Evolutionary conservation across 2,888 invertebrate genomes (phyloP), one percentile per base, ranked within the genome.

Genomic region (Polyommatus icarus): DNA sequence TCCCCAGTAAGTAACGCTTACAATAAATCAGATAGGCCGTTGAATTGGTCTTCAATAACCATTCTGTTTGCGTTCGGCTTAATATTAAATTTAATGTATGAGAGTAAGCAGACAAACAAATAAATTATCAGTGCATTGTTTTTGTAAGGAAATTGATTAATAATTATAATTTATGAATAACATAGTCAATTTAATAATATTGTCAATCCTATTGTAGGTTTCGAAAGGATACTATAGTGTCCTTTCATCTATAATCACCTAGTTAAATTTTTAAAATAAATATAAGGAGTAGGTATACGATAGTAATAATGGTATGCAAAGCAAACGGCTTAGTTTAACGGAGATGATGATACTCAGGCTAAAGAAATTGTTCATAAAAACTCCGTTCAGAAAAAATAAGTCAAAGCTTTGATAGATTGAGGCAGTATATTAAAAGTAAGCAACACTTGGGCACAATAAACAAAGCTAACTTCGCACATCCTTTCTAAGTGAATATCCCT

Each of bases 1-100:
- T 79, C 81, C 76, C 81, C 80, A 78, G 78, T 82, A 81, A 80
- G 82, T 84, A 83, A 83, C 84, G 83, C 83, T 84, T 80, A 85
- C 83, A 86, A 89, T 89, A 89, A 89, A 90, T 90, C 88, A 85
- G 85, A 86, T 87, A 87, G 84, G 84, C 78, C 77, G 85, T 85
- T 88, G 87, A 88, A 87, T 87, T 84, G 82, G 84, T 85, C 86
- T 85, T 83, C 82, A 83, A 84, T 84, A 85, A 84, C 83, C 83
- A 85, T 85, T 86, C 84, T 86, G 85, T 86, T 84, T 84, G 81
- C 79, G 79, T 78, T 78, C 78, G 29, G 76, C 72, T 77, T 78
- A 77, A 80, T 78, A 79, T 81, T 79, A 78, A 78, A 57, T 29
- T 50, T 75, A 75, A 54, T 54, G 54, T 75, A 20, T 24, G 15